Evolutionary conservation across 2,113 vertebrate genomes (phyloP).

Genomic region (Orcinus orca): DNA sequence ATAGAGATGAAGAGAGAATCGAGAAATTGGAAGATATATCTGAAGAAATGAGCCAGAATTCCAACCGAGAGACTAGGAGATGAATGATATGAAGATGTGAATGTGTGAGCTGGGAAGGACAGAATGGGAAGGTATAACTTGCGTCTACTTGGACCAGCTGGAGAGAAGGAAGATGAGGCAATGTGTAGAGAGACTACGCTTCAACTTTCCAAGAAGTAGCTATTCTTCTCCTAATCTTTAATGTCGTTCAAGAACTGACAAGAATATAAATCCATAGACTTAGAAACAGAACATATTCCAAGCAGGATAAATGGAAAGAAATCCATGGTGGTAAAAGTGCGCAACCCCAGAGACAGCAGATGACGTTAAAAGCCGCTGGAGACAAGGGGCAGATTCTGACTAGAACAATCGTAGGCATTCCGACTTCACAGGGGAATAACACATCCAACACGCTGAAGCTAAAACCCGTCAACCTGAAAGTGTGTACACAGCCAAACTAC

Average conservation of each 20-base stretch:
- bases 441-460: background rate
- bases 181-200: background rate
- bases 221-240: background rate
- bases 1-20: background rate
- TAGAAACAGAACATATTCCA: background rate
- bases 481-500: background rate
- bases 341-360: background rate
- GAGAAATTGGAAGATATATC: background rate
- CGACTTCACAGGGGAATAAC: background rate
- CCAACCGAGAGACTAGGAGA: background rate
- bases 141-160: background rate
- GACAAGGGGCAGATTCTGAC: background rate
- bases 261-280: background rate
- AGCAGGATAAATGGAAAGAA: background rate
- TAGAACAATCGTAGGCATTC: background rate
- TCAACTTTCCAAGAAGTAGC: background rate
- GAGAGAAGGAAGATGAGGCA: background rate
- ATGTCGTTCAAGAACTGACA: background rate
- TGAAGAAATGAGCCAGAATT: slow-evolving; percentile 1
- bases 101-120: background rate
- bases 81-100: background rate
- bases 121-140: background rate
- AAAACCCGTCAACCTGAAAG: background rate
- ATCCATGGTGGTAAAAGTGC: background rate
- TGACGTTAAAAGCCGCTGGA: background rate